Base-by-base conservation (phyloP, 2,113 vertebrate genomes). In the Cygnus buccinator region DNA sequence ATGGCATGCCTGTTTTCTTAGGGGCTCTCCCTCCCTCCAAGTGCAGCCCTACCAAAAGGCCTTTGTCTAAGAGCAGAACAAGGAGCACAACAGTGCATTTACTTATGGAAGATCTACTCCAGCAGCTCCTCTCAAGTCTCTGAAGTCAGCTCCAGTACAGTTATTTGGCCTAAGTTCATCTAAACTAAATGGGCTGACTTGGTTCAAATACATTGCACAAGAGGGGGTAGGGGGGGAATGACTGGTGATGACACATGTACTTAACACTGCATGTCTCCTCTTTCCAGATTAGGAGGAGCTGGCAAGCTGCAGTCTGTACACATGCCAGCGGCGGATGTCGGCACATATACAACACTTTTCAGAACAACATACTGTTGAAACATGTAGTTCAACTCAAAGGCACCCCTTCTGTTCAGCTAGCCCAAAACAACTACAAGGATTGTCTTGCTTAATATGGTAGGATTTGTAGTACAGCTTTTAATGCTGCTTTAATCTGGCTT, bases 271-370 rank as follows among this genome's bases (percentile, higher is more conserved):
- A 59, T 91, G 93, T 84, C 72, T 86, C 86, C 89, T 84, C 73
- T 84, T 84, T 86, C 72, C 75, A 92, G 87, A 96, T 93, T 67
- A 93, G 93, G 89, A 81, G 87, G 35, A 85, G 89, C 93, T 95
- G 91, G 91, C 68, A 85, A 82, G 87, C 82, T 50, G 5, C 18
- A 17, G 43, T 58, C 37, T 71, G 84, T 75, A 77, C 87, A 28
- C 84, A 82, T 97, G 96, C 97, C 97, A 97, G 29, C 94, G 94
- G 95, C 90, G 96, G 96, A 97, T 97, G 96, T 96, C 95, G 91
- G 96, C 94, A 82, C 85, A 94, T 94, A 96, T 78, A 97, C 95
- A 97, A 95, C 95, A 96, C 96, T 95, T 96, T 72, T 89, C 79
- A 95, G 94, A 96, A 75, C 92, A 95, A 90, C 96, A 90, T 81